These are phyloP conservation scores for Spea hammondii DNA, from an alignment of 2,797 vertebrate species.

Conservation along the genomic window DNA sequence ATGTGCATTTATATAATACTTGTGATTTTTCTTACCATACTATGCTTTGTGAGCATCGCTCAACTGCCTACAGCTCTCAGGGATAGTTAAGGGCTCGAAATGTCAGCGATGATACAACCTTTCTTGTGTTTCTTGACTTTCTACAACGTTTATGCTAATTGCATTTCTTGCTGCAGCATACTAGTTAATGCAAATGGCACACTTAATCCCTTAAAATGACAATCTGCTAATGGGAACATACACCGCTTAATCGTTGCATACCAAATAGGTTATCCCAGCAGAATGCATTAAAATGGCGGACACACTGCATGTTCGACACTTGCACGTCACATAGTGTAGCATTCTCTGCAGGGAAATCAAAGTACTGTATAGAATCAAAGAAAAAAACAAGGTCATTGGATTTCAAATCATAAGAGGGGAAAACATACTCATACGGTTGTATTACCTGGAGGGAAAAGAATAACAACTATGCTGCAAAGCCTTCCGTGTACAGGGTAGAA, in stretches of 20 bases:
- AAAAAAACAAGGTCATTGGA: too few relatives aligned
- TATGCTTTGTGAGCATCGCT: slow-evolving; percentile 11
- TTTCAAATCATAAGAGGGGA: too few relatives aligned
- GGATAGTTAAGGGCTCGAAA: slow-evolving; percentile 36
- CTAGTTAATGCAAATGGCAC: slow-evolving; percentile 46
- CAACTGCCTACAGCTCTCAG: slow-evolving; percentile 23
- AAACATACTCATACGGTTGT: too few relatives aligned
- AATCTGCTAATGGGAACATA: slow-evolving; percentile 45
- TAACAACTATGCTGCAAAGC: too few relatives aligned
- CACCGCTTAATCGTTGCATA: slow-evolving; percentile 44
- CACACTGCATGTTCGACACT: too few relatives aligned
- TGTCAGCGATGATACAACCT: slow-evolving; percentile 46
- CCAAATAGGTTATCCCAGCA: slow-evolving; percentile 33
- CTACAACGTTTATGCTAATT: slow-evolving; percentile 49
- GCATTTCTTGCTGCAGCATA: slow-evolving; percentile 42
- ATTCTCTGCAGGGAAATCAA: too few relatives aligned
- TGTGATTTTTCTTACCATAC: slow-evolving; percentile 15
- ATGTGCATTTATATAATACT: neutral
- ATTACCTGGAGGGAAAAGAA: too few relatives aligned
- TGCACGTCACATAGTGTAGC: too few relatives aligned
- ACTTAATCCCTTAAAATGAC: slow-evolving; percentile 47
- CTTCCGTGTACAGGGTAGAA: too few relatives aligned
- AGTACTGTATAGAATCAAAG: too few relatives aligned
- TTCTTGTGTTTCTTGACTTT: slow-evolving; percentile 37
- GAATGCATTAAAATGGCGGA: slow-evolving; percentile 7